Evolutionary conservation across 2,888 invertebrate genomes (phyloP), one percentile per base, ranked within the genome.

Genomic region (Boloria euphrosyne): DNA sequence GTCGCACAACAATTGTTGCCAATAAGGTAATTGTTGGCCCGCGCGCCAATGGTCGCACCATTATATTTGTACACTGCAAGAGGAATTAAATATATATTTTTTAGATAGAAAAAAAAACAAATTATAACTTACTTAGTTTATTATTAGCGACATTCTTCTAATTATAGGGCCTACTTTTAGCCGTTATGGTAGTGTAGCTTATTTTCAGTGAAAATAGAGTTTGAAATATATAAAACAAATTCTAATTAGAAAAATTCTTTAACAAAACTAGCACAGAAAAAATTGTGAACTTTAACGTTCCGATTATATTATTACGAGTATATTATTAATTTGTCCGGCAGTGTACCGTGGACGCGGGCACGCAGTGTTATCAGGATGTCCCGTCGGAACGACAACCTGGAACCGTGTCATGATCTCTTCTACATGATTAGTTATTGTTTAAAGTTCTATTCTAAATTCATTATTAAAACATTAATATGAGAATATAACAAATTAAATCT

Each of bases 1-100:
- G 89, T 92, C 91, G 91, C 91, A 92, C 91, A 90, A 90, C 91
- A 92, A 91, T 92, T 90, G 90, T 79, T 82, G 80, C 78, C 90
- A 90, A 92, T 90, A 89, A 84, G 85, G 85, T 87, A 92, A 91
- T 91, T 90, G 90, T 43, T 69, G 69, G 82, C 87, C 87, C 85
- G 88, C 87, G 90, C 87, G 86, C 87, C 89, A 85, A 83, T 90
- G 90, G 89, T 90, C 90, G 86, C 90, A 89, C 89, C 89, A 89
- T 89, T 90, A 86, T 74, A 75, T 72, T 65, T 50, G 62, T 85
- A 80, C 82, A 86, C 77, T 82, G 75, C 59, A 0, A 69, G 79
- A 70, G 81, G 69, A 52, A 60, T 57, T 27, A 1, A 57, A 1
- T 10, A 38, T 10, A 38, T 38, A 38, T 38, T 38, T 38, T 10